Percentiles rank a stretch among this genome's conserved stretches.
Conservation (phyloP, 1,140 invertebrate genomes). For the Brachionus sp. region DNA sequence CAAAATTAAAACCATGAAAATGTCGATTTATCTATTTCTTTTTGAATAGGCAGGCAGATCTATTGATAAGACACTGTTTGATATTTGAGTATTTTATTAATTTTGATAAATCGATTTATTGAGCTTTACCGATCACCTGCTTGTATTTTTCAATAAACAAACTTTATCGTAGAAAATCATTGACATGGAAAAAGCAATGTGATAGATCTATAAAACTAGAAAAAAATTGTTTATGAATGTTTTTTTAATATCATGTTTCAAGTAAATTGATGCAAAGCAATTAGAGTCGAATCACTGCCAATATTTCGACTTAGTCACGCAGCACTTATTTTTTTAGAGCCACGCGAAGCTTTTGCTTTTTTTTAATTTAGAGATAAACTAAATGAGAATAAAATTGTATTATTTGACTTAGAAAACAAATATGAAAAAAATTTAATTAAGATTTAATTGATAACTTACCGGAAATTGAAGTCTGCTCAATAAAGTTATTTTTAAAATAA, state of each 20-base stretch:
- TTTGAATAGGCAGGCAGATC: background rate
- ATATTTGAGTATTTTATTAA: background rate
- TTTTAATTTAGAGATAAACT: no score
- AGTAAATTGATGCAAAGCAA: background rate
- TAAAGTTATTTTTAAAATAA: no score
- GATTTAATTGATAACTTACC: no score
- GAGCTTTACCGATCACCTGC: background rate
- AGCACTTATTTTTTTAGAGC: background rate
- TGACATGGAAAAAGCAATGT: background rate
- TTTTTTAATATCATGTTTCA: constrained; percentile 10
- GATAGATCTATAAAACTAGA: background rate
- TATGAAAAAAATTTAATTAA: no score
- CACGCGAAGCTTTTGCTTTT: background rate
- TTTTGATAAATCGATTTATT: background rate
- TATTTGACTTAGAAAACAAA: no score
- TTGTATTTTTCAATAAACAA: background rate
- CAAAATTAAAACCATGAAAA: background rate
- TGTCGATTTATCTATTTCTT: background rate
- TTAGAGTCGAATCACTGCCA: background rate
- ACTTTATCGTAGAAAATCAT: background rate
- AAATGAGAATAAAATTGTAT: no score
- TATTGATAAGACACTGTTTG: background rate
- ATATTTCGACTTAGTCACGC: background rate
- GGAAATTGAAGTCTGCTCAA: no score
- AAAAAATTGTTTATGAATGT: background rate